Evolutionary conservation across 1,140 invertebrate species (phyloP).

Genomic region (Cylas formicarius): DNA sequence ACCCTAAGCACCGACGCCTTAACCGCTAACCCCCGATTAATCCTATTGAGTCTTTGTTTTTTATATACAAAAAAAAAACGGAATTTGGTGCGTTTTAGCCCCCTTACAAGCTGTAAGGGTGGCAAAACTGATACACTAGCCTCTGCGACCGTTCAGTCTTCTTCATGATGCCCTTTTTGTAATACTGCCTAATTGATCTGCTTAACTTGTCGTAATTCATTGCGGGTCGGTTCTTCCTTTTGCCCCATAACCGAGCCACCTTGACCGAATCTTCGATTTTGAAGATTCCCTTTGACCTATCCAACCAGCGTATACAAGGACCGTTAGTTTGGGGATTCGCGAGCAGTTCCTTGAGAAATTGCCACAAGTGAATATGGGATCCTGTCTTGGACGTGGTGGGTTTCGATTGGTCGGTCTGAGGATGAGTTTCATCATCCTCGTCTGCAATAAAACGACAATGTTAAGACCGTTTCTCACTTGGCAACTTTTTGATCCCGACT

Average conservation of each 20-base stretch:
- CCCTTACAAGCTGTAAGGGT: slow-evolving; percentile 78
- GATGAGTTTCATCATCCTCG: slow-evolving; percentile 47
- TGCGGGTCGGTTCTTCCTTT: slow-evolving; percentile 93
- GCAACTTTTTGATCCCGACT: too few relatives aligned
- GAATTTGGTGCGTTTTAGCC: background rate
- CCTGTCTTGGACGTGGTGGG: slow-evolving; percentile 33
- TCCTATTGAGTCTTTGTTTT: background rate
- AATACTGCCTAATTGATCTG: slow-evolving; percentile 96
- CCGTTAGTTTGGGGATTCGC: slow-evolving; percentile 78
- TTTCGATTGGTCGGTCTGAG: slow-evolving; percentile 24
- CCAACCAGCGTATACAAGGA: slow-evolving; percentile 93
- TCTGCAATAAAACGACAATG: slow-evolving; percentile 40
- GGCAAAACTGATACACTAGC: slow-evolving; percentile 98
- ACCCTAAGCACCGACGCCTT: slow-evolving; percentile 24
- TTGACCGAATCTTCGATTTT: slow-evolving; percentile 98
- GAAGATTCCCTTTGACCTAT: slow-evolving; percentile 90
- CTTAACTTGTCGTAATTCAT: slow-evolving; percentile 99
- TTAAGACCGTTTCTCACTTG: background rate
- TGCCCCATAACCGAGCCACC: slow-evolving; percentile 93
- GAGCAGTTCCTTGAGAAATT: slow-evolving; percentile 95
- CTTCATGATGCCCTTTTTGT: slow-evolving; percentile 99
- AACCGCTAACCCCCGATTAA: slow-evolving; percentile 19
- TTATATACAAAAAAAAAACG: background rate
- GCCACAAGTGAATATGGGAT: slow-evolving; percentile 96
- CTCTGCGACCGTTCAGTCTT: slow-evolving; percentile 97